A percentile compares a stretch with the other conserved stretches of the same genome.
phyloP scores from a whole-genome alignment of 2,888 invertebrate genomes.

The Athetis lepigone region DNA sequence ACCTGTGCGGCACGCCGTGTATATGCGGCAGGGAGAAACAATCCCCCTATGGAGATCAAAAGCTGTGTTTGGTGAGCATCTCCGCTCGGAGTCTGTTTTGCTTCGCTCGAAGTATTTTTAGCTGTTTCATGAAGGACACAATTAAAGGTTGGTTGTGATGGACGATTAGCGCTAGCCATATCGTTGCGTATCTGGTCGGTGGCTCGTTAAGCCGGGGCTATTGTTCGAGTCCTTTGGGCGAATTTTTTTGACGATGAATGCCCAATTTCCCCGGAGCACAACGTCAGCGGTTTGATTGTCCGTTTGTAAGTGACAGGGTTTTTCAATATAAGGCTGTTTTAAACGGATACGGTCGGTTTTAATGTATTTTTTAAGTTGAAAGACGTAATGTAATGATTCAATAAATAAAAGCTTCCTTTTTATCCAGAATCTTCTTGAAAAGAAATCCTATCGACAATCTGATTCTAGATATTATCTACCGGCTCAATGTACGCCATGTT shows the following conservation, averaged over 20 bases:
- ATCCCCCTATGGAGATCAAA: conserved; percentile 72
- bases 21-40: conserved; percentile 61
- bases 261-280: conserved; percentile 65
- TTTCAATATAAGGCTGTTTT: conserved; percentile 52
- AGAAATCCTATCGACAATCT: conserved; percentile 17
- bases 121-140: conserved; percentile 49
- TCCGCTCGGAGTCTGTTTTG: conserved; percentile 38
- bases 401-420: background rate
- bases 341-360: conserved; percentile 15
- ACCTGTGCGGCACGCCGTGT: conserved; percentile 60
- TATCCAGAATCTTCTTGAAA: background rate
- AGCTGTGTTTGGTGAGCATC: conserved; percentile 63
- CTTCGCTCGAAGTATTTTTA: conserved; percentile 42
- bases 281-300: conserved; percentile 74
- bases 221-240: conserved; percentile 65
- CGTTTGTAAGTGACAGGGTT: conserved; percentile 55
- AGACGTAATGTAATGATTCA: background rate
- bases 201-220: conserved; percentile 62
- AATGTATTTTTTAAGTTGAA: conserved; percentile 22
- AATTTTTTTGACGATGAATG: conserved; percentile 68
- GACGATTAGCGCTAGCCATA: conserved; percentile 58
- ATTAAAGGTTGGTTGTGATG: conserved; percentile 58
- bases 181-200: conserved; percentile 51
- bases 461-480: conserved; percentile 30
- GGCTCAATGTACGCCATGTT: conserved; percentile 15